These are phyloP conservation scores for Dasyprocta punctata DNA, from an alignment of 2,113 vertebrate genomes.

Conservation along the genomic window DNA sequence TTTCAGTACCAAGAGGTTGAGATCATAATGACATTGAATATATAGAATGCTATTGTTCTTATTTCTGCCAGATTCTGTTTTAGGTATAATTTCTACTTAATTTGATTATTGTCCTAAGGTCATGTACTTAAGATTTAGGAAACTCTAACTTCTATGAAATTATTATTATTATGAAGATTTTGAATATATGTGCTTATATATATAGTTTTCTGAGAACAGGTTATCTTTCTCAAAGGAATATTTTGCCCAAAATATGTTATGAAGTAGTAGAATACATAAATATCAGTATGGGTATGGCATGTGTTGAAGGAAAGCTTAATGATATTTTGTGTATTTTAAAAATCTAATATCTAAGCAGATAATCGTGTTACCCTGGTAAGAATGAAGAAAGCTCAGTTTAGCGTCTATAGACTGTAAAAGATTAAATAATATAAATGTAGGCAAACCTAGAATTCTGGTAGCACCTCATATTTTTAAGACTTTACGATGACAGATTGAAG, in stretches of 20 bases:
- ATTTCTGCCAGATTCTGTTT: constrained; percentile 35
- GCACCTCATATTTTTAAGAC: constrained; percentile 43
- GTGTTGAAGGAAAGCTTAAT: neutral
- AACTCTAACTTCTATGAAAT: neutral
- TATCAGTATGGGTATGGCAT: neutral
- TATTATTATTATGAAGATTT: constrained; percentile 37
- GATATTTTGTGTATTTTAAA: constrained; percentile 14
- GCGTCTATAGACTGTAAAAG: constrained; percentile 35
- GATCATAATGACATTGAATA: neutral
- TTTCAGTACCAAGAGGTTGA: neutral
- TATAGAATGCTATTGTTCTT: neutral
- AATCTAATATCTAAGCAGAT: constrained; percentile 5
- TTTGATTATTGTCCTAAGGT: constrained; percentile 38
- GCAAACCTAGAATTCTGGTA: constrained; percentile 67
- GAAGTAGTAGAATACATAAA: neutral
- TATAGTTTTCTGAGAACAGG: constrained; percentile 1
- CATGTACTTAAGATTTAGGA: neutral
- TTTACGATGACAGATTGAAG: constrained; percentile 15
- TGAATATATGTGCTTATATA: neutral
- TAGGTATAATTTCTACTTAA: constrained; percentile 33
- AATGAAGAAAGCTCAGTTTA: constrained; percentile 58
- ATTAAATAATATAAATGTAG: constrained; percentile 55
- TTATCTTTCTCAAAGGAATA: constrained; percentile 16
- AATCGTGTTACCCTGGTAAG: constrained; percentile 43
- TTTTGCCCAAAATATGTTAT: constrained; percentile 10